Evolutionary conservation across 1,140 invertebrate species (phyloP).

Genomic region (Pissodes strobi): DNA sequence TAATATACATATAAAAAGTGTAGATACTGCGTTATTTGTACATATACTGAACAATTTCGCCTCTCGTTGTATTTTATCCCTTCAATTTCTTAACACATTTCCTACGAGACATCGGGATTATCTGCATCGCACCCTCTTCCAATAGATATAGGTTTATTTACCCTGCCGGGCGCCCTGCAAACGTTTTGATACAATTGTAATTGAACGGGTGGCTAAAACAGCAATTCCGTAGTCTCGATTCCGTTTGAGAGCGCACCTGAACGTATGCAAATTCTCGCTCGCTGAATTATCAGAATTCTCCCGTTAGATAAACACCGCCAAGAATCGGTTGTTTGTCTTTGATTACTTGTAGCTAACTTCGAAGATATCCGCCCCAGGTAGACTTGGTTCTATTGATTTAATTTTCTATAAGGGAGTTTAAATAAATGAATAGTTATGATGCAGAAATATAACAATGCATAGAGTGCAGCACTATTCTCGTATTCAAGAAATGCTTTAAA

Average conservation of each 20-base stretch:
- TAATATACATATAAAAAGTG: no score
- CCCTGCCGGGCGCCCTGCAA: slow-evolving; percentile 11
- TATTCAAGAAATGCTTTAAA: no score
- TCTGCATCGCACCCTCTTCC: slow-evolving; percentile 4
- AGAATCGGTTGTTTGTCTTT: slow-evolving; percentile 37
- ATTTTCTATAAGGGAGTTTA: no score
- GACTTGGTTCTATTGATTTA: no score
- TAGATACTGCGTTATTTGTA: no score
- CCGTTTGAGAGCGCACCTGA: slow-evolving; percentile 26
- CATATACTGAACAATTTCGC: no score
- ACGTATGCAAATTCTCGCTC: slow-evolving; percentile 26
- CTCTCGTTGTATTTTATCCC: no score
- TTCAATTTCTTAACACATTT: no score
- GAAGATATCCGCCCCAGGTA: slow-evolving; percentile 17
- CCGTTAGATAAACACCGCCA: slow-evolving; percentile 22
- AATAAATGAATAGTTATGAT: no score
- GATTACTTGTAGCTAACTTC: slow-evolving; percentile 33
- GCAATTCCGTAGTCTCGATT: slow-evolving; percentile 34
- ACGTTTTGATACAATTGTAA: slow-evolving; percentile 37
- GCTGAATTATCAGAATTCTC: slow-evolving; percentile 33
- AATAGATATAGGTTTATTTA: slow-evolving; percentile 28
- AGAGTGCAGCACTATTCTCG: no score
- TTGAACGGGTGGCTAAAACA: slow-evolving; percentile 36
- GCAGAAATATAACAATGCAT: no score
- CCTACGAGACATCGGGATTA: background rate